These are phyloP conservation scores for Brachypalpus laphriformis DNA, from an alignment of 2,888 invertebrate genomes.

Conservation along the genomic window DNA sequence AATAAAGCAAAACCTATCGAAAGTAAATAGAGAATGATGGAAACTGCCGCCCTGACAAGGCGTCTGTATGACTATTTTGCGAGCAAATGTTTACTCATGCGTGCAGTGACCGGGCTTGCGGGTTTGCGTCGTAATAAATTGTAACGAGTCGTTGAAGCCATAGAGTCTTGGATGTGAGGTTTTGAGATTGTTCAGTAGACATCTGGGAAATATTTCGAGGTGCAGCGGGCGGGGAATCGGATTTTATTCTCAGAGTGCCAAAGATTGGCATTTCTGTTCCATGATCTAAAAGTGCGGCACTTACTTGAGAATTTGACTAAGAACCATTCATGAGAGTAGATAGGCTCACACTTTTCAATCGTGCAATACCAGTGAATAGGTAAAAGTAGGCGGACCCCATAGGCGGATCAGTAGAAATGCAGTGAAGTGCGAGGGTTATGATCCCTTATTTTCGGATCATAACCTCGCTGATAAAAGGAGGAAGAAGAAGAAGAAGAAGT, in stretches of 20 bases:
- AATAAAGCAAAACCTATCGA: not conserved
- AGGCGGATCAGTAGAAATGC: no score
- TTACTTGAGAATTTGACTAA: not conserved
- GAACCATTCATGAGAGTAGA: no score
- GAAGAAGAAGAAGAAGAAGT: no score
- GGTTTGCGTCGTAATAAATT: not conserved
- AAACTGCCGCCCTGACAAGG: not conserved
- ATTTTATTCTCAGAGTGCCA: not conserved
- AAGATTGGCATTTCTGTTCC: not conserved
- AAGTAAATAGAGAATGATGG: constrained; percentile 10
- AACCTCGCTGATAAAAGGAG: no score
- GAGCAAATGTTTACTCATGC: constrained; percentile 42
- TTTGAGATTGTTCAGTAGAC: not conserved
- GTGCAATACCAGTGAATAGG: no score
- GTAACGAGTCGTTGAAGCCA: not conserved
- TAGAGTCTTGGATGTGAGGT: not conserved
- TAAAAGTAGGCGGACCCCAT: no score
- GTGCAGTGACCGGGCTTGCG: constrained; percentile 21
- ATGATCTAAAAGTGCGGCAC: not conserved
- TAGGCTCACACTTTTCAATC: no score
- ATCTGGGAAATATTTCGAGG: not conserved
- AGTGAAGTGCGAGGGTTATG: no score
- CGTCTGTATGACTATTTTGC: not conserved
- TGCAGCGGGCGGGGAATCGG: not conserved
- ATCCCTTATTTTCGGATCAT: no score